These are phyloP conservation scores for Sandelia bainsii DNA, from an alignment of 2,797 vertebrate genomes.

Conservation along the genomic window DNA sequence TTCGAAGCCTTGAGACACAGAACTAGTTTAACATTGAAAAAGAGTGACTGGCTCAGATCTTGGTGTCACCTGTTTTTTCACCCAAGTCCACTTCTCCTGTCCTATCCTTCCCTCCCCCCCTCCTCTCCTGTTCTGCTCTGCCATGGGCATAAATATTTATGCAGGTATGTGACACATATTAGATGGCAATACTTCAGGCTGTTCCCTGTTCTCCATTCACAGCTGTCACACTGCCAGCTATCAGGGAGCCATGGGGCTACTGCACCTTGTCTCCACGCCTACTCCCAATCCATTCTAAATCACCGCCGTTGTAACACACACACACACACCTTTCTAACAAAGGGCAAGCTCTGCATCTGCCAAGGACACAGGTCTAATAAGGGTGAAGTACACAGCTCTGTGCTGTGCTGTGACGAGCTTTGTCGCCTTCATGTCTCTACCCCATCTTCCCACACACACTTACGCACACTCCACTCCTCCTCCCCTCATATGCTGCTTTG, in stretches of 20 bases:
- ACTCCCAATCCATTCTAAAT: constrained; percentile 86
- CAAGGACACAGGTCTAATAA: constrained; percentile 87
- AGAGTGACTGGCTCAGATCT: constrained; percentile 51
- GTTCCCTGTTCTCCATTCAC: constrained; percentile 86
- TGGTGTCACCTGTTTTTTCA: constrained; percentile 69
- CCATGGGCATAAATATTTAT: constrained; percentile 86
- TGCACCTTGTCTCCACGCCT: constrained; percentile 85
- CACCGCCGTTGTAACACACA: constrained; percentile 82
- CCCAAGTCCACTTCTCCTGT: constrained; percentile 67
- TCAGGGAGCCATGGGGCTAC: constrained; percentile 82
- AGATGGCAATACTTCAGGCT: constrained; percentile 86
- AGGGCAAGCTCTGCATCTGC: constrained; percentile 86
- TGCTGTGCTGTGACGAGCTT: constrained; percentile 71
- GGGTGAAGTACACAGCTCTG: constrained; percentile 77
- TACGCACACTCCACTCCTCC: constrained; percentile 48
- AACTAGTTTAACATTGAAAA: constrained; percentile 29
- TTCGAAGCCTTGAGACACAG: constrained; percentile 22
- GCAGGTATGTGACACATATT: constrained; percentile 86
- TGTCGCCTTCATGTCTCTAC: constrained; percentile 59
- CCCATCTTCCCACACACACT: constrained; percentile 29
- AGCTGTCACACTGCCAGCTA: constrained; percentile 86
- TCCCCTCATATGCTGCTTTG: constrained; percentile 67
- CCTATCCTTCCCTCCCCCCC: constrained; percentile 30
- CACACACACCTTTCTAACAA: constrained; percentile 82
- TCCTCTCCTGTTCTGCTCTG: constrained; percentile 62